phyloP scores from a whole-genome alignment of 2,888 invertebrate species.

The Saturnia pavonia region DNA sequence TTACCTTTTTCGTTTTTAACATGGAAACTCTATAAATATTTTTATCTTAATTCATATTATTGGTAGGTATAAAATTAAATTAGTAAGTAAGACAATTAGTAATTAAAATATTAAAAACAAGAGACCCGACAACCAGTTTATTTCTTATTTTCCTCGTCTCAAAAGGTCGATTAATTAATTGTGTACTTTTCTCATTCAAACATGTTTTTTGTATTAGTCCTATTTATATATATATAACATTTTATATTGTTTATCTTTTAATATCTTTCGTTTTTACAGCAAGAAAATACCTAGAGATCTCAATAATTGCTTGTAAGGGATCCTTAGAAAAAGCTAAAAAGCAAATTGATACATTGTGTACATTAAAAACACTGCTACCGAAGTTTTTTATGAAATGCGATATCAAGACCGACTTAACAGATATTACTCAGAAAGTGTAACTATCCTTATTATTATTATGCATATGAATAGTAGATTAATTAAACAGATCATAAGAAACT shows the following conservation, averaged over 20 bases:
- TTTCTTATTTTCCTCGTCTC: too few species aligned
- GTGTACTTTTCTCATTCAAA: too few species aligned
- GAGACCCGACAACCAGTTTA: too few species aligned
- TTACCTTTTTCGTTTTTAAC: too few species aligned
- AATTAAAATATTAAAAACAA: too few species aligned
- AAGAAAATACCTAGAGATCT: conserved; percentile 42
- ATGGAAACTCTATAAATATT: too few species aligned
- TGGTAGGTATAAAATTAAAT: too few species aligned
- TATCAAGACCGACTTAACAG: conserved; percentile 22
- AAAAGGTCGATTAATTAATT: too few species aligned
- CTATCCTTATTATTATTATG: conserved; percentile 17
- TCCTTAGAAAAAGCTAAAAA: conserved; percentile 48
- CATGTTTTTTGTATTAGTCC: background rate
- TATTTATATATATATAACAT: background rate
- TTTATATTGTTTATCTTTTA: too few species aligned
- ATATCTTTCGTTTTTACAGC: conserved; percentile 35
- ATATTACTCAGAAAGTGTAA: conserved; percentile 25
- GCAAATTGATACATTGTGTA: conserved; percentile 45
- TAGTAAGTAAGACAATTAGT: too few species aligned
- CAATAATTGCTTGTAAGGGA: conserved; percentile 44
- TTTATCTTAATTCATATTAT: too few species aligned
- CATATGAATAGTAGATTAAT: background rate
- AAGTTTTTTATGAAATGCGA: conserved; percentile 32
- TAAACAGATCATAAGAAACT: background rate
- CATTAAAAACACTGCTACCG: conserved; percentile 41